Conservation (phyloP, 2,888 invertebrate genomes). For the Carcina quercana region DNA sequence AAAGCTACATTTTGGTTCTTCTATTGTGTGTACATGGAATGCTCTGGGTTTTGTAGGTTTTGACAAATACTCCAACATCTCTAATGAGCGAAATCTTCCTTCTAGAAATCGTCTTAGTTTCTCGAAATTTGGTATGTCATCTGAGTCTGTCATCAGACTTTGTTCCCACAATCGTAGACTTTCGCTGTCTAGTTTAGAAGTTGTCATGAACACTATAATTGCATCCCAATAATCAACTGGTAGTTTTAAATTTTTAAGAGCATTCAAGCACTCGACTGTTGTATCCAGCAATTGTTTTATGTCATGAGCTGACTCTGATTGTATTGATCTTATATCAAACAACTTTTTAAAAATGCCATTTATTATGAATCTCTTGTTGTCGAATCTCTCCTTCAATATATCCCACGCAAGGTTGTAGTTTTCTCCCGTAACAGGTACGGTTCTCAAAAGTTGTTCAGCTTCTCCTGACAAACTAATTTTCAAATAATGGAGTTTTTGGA, state of each 20-base stretch:
- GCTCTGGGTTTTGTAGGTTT: too few relatives aligned
- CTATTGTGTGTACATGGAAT: background rate
- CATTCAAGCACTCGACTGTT: slow-evolving; percentile 10
- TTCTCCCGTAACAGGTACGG: too few relatives aligned
- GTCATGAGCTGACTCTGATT: too few relatives aligned
- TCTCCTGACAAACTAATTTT: too few relatives aligned
- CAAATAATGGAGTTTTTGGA: too few relatives aligned
- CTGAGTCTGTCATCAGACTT: slow-evolving; percentile 4
- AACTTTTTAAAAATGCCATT: too few relatives aligned
- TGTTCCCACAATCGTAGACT: slow-evolving; percentile 18
- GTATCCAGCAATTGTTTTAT: slow-evolving; percentile 14
- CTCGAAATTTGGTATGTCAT: slow-evolving; percentile 17
- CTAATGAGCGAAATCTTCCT: slow-evolving; percentile 17
- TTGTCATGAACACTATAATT: slow-evolving; percentile 15
- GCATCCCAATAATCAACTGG: slow-evolving; percentile 17
- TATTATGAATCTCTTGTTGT: too few relatives aligned
- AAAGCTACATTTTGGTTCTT: slow-evolving; percentile 8
- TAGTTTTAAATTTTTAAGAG: slow-evolving; percentile 9
- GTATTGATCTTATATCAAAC: too few relatives aligned
- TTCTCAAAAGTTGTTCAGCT: too few relatives aligned
- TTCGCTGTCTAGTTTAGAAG: slow-evolving; percentile 15
- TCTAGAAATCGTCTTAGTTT: slow-evolving; percentile 16
- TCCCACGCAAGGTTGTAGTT: too few relatives aligned
- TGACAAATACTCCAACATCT: slow-evolving; percentile 18
- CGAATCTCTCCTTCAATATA: too few relatives aligned